phyloP scores from a whole-genome alignment of 2,113 vertebrate genomes.

The Parotia lawesii region DNA sequence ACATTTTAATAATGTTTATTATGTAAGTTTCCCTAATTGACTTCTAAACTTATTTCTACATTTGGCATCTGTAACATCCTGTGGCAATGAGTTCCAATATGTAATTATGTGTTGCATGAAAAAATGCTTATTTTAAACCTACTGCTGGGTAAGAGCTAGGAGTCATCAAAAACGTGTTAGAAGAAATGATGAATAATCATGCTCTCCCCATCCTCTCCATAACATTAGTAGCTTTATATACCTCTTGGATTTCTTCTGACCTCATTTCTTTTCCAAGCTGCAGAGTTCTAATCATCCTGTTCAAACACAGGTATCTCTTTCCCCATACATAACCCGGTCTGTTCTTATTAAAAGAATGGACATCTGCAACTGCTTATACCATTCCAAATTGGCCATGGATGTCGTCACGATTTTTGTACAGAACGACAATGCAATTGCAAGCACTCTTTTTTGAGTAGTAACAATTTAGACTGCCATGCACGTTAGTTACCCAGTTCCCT shows the following conservation, averaged over 20 bases:
- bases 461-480: neutral
- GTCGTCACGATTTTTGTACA: neutral
- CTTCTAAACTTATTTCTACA: conserved; percentile 25
- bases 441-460: neutral
- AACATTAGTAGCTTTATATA: neutral
- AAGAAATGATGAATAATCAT: neutral
- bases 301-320: neutral
- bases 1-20: conserved; percentile 2
- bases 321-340: neutral
- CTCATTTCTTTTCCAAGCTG: neutral
- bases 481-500: neutral
- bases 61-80: conserved; percentile 16
- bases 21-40: conserved; percentile 10
- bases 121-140: conserved; percentile 34
- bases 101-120: neutral
- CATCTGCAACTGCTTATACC: neutral
- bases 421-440: neutral
- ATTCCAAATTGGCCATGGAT: neutral
- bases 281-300: neutral
- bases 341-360: neutral
- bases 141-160: neutral
- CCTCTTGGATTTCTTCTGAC: neutral
- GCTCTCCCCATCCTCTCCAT: neutral
- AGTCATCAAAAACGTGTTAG: neutral
- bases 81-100: neutral